phyloP scores from a whole-genome alignment of 2,888 invertebrate species.

The Spodoptera littoralis region DNA sequence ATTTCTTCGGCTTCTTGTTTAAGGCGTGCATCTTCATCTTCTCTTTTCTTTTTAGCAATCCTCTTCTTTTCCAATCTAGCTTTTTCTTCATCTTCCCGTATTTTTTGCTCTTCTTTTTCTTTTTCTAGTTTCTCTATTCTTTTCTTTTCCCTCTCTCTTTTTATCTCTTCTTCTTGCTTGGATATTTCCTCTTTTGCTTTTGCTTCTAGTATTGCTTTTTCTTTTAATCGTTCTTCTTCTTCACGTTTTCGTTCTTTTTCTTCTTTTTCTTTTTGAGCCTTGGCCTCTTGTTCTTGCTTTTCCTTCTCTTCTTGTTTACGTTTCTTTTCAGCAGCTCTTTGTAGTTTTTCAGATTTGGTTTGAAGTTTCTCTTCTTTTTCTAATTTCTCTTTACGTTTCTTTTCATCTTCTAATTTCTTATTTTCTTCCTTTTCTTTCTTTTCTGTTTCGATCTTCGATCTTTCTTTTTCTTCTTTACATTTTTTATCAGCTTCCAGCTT shows the following conservation, averaged over 20 bases:
- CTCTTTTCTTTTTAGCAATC: constrained; percentile 27
- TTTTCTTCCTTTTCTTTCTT: constrained; percentile 12
- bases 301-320: constrained; percentile 29
- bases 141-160: constrained; percentile 10
- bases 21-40: constrained; percentile 20
- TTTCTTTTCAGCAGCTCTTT: constrained; percentile 19
- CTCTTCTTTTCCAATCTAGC: constrained; percentile 26
- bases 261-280: constrained; percentile 13
- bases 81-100: constrained; percentile 25
- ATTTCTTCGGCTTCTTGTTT: constrained; percentile 45
- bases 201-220: constrained; percentile 14
- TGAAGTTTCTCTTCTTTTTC: constrained; percentile 5
- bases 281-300: constrained; percentile 13
- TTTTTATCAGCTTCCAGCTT: constrained; percentile 9
- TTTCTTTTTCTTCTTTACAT: constrained; percentile 7
- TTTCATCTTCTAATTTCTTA: constrained; percentile 8
- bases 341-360: constrained; percentile 10
- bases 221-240: constrained; percentile 25
- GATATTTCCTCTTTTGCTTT: constrained; percentile 33
- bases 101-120: constrained; percentile 18
- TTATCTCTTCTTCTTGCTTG: constrained; percentile 36
- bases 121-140: constrained; percentile 16
- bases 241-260: constrained; percentile 23
- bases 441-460: too few species aligned
- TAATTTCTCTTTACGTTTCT: constrained; percentile 2